A percentile compares a stretch with the other conserved stretches of the same genome.
Evolutionary conservation across 1,140 invertebrate species (phyloP).

Genomic region (Tetramorium parvispinum): DNA sequence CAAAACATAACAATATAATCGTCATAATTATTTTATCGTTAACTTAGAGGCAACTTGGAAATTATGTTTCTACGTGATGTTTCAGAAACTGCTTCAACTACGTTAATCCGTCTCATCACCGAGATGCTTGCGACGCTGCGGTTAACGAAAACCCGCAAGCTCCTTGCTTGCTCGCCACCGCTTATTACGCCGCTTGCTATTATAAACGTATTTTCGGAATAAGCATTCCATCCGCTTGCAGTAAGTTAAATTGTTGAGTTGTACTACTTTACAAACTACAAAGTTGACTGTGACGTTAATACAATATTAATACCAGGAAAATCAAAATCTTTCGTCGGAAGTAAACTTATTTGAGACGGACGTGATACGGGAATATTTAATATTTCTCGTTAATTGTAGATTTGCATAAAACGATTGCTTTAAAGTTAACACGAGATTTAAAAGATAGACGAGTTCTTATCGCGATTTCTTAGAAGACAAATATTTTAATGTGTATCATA

Average conservation of each 20-base stretch:
- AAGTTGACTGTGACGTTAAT: slow-evolving; percentile 5
- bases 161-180: slow-evolving; percentile 87
- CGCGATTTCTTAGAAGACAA: neutral
- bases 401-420: slow-evolving; percentile 19
- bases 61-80: slow-evolving; percentile 26
- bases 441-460: neutral
- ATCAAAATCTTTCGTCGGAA: neutral
- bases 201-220: slow-evolving; percentile 84
- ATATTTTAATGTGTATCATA: neutral
- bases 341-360: slow-evolving; percentile 2
- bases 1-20: slow-evolving; percentile 26
- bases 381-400: neutral
- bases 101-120: slow-evolving; percentile 83
- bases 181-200: slow-evolving; percentile 87
- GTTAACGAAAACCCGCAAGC: slow-evolving; percentile 83
- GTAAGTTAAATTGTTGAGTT: slow-evolving; percentile 78
- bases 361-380: neutral
- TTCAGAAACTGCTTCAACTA: slow-evolving; percentile 83
- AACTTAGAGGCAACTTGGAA: neutral
- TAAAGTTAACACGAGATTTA: neutral
- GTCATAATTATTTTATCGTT: slow-evolving; percentile 1
- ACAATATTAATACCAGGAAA: neutral
- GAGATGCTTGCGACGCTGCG: slow-evolving; percentile 88
- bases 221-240: slow-evolving; percentile 87
- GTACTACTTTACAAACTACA: slow-evolving; percentile 11